Conservation (phyloP, 2,113 vertebrate species). For the Cygnus buccinator region DNA sequence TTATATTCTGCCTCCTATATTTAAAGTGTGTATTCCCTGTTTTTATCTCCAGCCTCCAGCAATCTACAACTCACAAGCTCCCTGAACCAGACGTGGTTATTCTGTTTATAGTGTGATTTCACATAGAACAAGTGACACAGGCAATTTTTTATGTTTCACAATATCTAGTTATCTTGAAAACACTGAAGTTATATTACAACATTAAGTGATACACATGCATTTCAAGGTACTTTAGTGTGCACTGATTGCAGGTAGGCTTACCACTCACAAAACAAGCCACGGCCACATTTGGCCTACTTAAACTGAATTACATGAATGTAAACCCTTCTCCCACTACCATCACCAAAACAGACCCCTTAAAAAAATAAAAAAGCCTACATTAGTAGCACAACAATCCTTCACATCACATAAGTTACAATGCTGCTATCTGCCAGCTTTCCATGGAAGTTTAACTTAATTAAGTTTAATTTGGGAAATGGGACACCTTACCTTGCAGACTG, state of each 20-base stretch:
- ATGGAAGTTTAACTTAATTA: neutral
- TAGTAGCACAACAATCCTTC: neutral
- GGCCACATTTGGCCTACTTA: neutral
- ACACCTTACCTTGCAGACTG: neutral
- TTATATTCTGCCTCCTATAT: neutral
- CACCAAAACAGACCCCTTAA: neutral
- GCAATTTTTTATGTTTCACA: neutral
- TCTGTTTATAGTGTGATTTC: neutral
- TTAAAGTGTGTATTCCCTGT: neutral
- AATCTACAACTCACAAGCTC: neutral
- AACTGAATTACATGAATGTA: neutral
- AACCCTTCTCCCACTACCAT: neutral
- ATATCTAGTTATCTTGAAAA: neutral
- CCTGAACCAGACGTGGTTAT: neutral
- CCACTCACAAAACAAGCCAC: neutral
- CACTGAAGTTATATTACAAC: neutral
- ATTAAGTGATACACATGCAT: neutral
- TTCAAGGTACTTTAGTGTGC: neutral
- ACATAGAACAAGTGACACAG: accelerated
- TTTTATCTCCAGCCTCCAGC: neutral
- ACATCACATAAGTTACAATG: neutral
- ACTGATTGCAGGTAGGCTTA: neutral
- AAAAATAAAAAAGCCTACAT: neutral
- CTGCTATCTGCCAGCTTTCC: neutral
- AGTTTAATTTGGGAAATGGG: neutral